Percentiles rank a stretch among this genome's conserved stretches.
These are phyloP conservation scores for Actinopyga echinites DNA, from an alignment of 53 echinoderm and acorn worm genomes.

Conservation along the genomic window DNA sequence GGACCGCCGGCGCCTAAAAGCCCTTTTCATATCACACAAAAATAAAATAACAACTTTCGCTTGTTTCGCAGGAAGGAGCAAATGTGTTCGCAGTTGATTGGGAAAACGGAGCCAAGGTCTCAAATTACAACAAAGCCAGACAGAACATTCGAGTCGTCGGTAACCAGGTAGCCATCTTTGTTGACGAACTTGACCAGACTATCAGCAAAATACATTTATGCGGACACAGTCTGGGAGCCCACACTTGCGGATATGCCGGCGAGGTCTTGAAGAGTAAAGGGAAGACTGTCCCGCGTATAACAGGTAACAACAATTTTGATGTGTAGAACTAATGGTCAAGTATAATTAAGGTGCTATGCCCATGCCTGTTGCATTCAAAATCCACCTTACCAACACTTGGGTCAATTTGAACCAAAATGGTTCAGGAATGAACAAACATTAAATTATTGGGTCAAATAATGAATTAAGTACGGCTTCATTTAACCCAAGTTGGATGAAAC, in stretches of 20 bases:
- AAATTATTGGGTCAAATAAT: too few relatives aligned
- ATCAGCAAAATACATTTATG: background rate
- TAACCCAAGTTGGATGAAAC: too few relatives aligned
- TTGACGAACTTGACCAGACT: background rate
- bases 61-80: conserved; percentile 4
- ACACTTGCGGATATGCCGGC: conserved; percentile 28
- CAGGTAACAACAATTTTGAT: background rate
- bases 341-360: too few relatives aligned
- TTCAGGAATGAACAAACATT: too few relatives aligned
- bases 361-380: too few relatives aligned
- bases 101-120: conserved; percentile 1
- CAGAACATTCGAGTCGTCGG: conserved; percentile 37
- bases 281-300: conserved; percentile 3
- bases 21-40: too few relatives aligned
- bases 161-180: conserved; percentile 28
- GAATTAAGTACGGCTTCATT: too few relatives aligned
- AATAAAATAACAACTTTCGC: background rate
- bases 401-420: too few relatives aligned
- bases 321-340: too few relatives aligned
- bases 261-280: background rate
- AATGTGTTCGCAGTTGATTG: conserved; percentile 39
- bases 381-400: too few relatives aligned
- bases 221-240: conserved; percentile 25
- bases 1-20: too few relatives aligned
- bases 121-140: conserved; percentile 25